These are phyloP conservation scores for Ctenodactylus gundi DNA, from an alignment of 2,113 vertebrate species.

Conservation along the genomic window DNA sequence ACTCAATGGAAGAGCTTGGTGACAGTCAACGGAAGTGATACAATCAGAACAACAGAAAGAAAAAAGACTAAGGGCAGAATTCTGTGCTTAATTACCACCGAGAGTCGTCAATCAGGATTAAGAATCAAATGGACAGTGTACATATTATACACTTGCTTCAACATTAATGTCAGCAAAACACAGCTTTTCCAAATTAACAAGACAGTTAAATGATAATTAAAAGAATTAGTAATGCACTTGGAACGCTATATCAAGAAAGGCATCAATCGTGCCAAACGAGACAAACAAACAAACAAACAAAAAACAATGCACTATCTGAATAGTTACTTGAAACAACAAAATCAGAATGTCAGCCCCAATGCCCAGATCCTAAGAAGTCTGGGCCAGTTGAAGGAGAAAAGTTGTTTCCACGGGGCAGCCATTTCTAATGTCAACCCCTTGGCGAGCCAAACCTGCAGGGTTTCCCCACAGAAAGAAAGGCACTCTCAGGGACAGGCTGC, in stretches of 20 bases:
- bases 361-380: not conserved
- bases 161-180: not conserved
- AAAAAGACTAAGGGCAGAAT: not conserved
- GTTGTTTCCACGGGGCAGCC: not conserved
- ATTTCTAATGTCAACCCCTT: not conserved
- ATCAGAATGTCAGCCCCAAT: not conserved
- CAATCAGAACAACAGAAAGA: not conserved
- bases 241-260: not conserved
- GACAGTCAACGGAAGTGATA: not conserved
- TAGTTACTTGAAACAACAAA: not conserved
- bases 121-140: not conserved
- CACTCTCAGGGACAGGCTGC: not conserved
- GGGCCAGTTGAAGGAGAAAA: not conserved
- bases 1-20: not conserved
- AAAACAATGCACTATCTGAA: not conserved
- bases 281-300: not conserved
- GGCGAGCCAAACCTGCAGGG: not conserved
- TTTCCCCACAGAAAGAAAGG: not conserved
- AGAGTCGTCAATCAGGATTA: not conserved
- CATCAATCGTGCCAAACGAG: not conserved
- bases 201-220: not conserved
- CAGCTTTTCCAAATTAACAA: not conserved
- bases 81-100: not conserved
- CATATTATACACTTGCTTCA: not conserved
- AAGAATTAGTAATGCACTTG: not conserved